Evolutionary conservation across 2,888 invertebrate genomes (phyloP).

Genomic region (Galeruca laticollis): DNA sequence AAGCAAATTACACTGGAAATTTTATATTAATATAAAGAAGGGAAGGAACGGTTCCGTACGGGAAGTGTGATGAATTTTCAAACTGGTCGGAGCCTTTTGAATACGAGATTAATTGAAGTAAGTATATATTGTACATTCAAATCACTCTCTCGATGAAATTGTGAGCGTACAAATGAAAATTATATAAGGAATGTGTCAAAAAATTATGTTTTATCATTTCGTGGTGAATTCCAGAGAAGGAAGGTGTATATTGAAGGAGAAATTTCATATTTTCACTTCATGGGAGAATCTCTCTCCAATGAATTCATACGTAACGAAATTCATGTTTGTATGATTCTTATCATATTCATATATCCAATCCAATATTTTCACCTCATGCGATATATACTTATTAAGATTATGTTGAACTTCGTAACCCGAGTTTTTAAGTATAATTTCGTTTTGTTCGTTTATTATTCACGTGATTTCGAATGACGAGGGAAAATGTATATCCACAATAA

Average conservation of each 20-base stretch:
- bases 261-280: background rate
- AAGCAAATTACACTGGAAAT: constrained; percentile 4
- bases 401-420: too few relatives aligned
- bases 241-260: background rate
- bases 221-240: background rate
- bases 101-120: constrained; percentile 7
- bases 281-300: background rate
- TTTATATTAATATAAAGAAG: constrained; percentile 4
- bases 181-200: background rate
- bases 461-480: too few relatives aligned
- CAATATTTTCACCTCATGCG: too few relatives aligned
- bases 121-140: constrained; percentile 5
- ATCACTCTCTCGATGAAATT: background rate
- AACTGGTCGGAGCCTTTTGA: constrained; percentile 1
- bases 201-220: background rate
- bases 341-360: too few relatives aligned
- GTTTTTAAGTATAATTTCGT: too few relatives aligned
- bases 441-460: too few relatives aligned
- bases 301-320: too few relatives aligned
- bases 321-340: too few relatives aligned
- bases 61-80: constrained; percentile 2
- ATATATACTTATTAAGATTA: too few relatives aligned
- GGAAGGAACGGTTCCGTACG: constrained; percentile 1
- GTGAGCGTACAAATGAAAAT: background rate
- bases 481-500: too few relatives aligned